Evolutionary conservation across 2,888 invertebrate genomes (phyloP).

Genomic region (Cistogaster globosa): DNA sequence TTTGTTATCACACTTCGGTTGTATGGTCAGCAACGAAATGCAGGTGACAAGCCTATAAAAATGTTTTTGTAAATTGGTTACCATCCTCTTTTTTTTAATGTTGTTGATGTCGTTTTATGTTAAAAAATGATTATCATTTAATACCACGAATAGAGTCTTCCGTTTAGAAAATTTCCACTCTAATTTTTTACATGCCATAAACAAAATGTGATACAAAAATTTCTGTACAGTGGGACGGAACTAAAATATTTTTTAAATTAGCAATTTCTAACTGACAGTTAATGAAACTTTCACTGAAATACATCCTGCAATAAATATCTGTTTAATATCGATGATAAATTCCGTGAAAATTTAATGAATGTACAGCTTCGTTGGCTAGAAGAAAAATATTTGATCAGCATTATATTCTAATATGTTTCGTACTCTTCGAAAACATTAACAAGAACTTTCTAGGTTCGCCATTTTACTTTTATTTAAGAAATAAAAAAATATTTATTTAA

Average conservation of each 20-base stretch:
- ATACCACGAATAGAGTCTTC: background rate
- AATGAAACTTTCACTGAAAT: too few relatives aligned
- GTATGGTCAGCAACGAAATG: slow-evolving; percentile 55
- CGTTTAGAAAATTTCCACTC: slow-evolving; percentile 27
- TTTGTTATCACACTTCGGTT: slow-evolving; percentile 59
- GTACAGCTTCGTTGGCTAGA: too few relatives aligned
- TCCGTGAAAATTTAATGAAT: too few relatives aligned
- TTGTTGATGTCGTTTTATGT: slow-evolving; percentile 16
- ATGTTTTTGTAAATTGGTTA: slow-evolving; percentile 40
- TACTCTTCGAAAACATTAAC: too few relatives aligned
- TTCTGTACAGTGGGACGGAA: background rate
- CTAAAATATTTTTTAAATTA: background rate
- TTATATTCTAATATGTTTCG: too few relatives aligned
- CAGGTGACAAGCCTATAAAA: slow-evolving; percentile 68
- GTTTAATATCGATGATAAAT: too few relatives aligned
- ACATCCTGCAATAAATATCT: too few relatives aligned
- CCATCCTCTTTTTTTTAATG: background rate
- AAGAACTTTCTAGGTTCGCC: too few relatives aligned
- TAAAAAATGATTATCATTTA: slow-evolving; percentile 13
- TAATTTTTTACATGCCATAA: background rate
- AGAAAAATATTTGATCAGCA: too few relatives aligned
- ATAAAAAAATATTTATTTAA: too few relatives aligned
- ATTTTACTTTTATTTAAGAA: too few relatives aligned
- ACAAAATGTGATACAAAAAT: background rate
- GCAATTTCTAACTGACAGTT: too few relatives aligned